phyloP scores from a whole-genome alignment of 2,113 vertebrate species.

The Oophaga pumilio region DNA sequence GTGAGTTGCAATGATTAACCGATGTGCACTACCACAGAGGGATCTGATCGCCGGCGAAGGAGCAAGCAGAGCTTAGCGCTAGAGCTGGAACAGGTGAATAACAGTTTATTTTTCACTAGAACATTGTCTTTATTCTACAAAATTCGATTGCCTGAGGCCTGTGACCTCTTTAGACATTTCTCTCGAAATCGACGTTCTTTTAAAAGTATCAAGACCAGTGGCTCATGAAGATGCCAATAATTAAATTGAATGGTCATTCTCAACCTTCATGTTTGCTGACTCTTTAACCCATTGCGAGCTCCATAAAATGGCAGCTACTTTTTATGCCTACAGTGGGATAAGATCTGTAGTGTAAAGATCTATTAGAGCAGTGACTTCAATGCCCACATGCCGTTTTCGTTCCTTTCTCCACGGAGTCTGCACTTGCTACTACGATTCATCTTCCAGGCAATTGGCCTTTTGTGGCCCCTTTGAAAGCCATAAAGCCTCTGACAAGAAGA shows the following conservation, averaged over 20 bases:
- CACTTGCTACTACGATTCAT: conserved; percentile 64
- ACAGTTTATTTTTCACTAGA: background rate
- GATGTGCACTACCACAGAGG: too few relatives aligned
- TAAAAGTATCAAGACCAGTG: background rate
- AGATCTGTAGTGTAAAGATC: conserved; percentile 66
- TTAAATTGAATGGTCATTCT: conserved; percentile 4
- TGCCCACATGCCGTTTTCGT: conserved; percentile 56
- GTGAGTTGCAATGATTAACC: too few relatives aligned
- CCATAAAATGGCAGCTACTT: background rate
- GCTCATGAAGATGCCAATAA: background rate
- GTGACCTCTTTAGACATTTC: background rate
- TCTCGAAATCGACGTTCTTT: background rate
- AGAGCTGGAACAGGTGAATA: too few relatives aligned
- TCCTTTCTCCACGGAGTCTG: conserved; percentile 51
- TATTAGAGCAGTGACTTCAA: conserved; percentile 58
- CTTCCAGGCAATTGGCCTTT: conserved; percentile 65
- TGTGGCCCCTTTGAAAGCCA: conserved; percentile 58
- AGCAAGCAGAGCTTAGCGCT: too few relatives aligned
- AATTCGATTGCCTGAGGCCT: background rate
- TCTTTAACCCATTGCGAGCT: conserved; percentile 60
- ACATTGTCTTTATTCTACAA: background rate
- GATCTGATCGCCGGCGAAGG: too few relatives aligned
- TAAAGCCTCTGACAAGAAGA: conserved; percentile 67
- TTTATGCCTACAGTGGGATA: conserved; percentile 61
- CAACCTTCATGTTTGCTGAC: conserved; percentile 22